Evolutionary conservation across 2,797 vertebrate genomes (phyloP).

Genomic region (Borostomias antarcticus): DNA sequence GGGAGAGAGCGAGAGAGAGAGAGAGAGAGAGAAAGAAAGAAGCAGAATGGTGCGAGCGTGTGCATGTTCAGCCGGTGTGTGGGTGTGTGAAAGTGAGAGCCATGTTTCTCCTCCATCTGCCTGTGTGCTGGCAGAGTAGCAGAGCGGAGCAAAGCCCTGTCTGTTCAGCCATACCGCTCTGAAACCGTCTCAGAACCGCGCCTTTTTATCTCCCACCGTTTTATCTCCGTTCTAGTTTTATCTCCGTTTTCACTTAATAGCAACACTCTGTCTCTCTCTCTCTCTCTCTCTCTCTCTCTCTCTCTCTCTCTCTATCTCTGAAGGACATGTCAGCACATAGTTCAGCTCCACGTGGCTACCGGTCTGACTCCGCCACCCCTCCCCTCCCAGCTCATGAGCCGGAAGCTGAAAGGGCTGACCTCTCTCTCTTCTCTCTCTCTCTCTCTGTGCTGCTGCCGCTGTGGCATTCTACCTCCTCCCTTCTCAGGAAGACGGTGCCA

Average conservation of each 20-base stretch:
- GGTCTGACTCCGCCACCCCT: constrained; percentile 70
- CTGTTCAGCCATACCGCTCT: constrained; percentile 1
- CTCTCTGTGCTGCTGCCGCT: constrained; percentile 46
- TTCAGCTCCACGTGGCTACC: constrained; percentile 79
- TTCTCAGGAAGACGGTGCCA: constrained; percentile 31
- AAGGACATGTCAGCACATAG: constrained; percentile 75
- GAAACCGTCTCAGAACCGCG: too few relatives aligned
- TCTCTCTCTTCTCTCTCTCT: constrained; percentile 17
- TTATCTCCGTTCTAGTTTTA: background rate
- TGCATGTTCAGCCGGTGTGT: background rate
- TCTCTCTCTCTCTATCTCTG: constrained; percentile 22
- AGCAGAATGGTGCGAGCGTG: background rate
- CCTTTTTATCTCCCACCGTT: too few relatives aligned
- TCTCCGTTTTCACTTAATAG: background rate
- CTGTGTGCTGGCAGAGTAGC: too few relatives aligned
- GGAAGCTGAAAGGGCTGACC: constrained; percentile 53
- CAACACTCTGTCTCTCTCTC: background rate
- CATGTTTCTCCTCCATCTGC: too few relatives aligned
- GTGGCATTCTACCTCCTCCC: constrained; percentile 44
- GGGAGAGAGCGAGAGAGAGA: too few relatives aligned
- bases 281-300: constrained; percentile 5
- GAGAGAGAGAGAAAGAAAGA: background rate
- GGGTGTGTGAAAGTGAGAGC: too few relatives aligned
- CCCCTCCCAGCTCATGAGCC: constrained; percentile 50
- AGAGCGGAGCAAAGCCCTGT: background rate